Base-by-base conservation (phyloP, 2,797 vertebrate genomes). In the Urophycis tenuis region DNA sequence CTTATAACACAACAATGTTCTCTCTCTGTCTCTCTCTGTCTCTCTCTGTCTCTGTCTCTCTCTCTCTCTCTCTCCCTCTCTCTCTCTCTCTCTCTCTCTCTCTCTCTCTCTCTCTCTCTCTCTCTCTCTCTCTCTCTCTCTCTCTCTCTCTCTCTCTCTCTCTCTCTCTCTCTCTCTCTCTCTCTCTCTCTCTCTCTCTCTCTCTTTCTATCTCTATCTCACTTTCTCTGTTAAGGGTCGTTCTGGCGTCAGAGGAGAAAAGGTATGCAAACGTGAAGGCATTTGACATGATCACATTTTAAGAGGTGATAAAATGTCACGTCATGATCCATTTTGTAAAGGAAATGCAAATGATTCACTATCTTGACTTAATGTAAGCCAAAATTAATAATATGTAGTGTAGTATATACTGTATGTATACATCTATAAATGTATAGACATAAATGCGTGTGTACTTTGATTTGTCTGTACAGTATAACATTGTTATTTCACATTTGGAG, bases 201-300 rank as follows among this genome's bases (percentile, higher is more conserved):
- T 39, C 36, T 39, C 41, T 45, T 14, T 45, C 41, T 45, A 12
- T 45, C 41, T 45, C 41, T 45, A 17, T 53, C 45, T 53, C 45
- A 22, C 45, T 53, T 12, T 0, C 2, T 71, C 72, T 75, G 75
- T 64, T 32, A 84, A 96, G 95, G 95, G 95, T 81, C 79, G 76
- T 79, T 83, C 88, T 80, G 95, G 95, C 7, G 89, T 87, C 81
- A 93, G 89, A 85, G 95, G 95, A 72, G 92, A 94, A 78, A 95
- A 94, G 95, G 95, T 95, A 88, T 86, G 90, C 25, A 71, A 33
- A 71, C 22, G 69, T 67, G 60, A 67, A 29, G 3, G 67, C 25
- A 10, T 69, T 31, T 19, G 32, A 32, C 5, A 14, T 11, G 60
- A 60, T 60, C 53, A 49, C 19, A 9, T 36, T 3, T 35, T 35